These are phyloP conservation scores for Cavia aperea DNA, from an alignment of 2,113 vertebrate genomes.

Conservation along the genomic window DNA sequence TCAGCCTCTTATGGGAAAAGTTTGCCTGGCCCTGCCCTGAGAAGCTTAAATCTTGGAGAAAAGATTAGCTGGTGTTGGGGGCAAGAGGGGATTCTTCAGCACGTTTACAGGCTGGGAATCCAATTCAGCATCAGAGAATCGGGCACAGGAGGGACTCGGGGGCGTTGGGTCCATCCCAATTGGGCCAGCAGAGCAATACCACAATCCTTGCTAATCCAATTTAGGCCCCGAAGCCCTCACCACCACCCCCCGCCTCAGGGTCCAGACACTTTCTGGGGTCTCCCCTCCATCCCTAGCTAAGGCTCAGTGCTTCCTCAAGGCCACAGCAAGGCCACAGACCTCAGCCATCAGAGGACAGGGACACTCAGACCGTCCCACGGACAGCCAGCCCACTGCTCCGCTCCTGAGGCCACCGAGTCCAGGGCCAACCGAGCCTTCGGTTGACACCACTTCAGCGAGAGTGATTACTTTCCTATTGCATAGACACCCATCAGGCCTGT, in stretches of 20 bases:
- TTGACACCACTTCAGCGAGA: conserved; percentile 46
- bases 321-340: neutral
- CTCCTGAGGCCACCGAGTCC: neutral
- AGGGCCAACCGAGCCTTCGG: too few species aligned
- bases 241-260: neutral
- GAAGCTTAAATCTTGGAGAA: neutral
- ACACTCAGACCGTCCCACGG: accelerated
- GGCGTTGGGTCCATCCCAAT: too few species aligned
- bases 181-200: neutral
- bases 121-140: neutral
- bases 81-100: neutral
- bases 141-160: neutral
- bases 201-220: neutral
- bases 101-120: too few species aligned
- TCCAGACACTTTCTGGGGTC: neutral
- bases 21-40: neutral
- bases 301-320: neutral
- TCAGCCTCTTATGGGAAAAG: neutral
- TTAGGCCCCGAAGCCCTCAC: neutral
- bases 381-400: accelerated
- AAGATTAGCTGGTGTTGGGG: neutral
- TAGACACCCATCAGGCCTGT: conserved; percentile 22
- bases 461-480: neutral
- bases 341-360: neutral
- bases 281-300: neutral